Evolutionary conservation across 2,797 vertebrate species (phyloP).

Genomic region (Molossus alvarezi): DNA sequence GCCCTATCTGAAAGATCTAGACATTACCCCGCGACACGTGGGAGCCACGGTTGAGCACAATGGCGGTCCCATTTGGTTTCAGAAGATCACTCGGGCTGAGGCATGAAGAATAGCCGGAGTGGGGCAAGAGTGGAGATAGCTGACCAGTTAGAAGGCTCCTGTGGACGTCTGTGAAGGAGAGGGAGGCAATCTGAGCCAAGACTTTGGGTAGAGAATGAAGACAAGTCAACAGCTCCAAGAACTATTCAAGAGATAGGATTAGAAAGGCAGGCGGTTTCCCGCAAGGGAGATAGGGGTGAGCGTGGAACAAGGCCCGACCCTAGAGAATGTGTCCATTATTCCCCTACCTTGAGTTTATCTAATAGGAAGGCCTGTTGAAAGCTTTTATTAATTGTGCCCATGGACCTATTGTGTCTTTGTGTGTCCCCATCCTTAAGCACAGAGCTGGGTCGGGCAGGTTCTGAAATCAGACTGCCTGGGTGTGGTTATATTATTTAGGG

Average conservation of each 20-base stretch:
- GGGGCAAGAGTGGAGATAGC: not conserved
- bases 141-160: not conserved
- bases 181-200: not conserved
- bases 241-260: not conserved
- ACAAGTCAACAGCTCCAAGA: not conserved
- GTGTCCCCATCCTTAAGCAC: not conserved
- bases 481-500: not conserved
- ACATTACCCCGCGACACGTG: rapidly evolving
- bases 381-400: not conserved
- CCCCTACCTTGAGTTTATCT: not conserved
- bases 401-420: rapidly evolving
- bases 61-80: not conserved
- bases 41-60: not conserved
- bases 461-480: not conserved
- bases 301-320: too few relatives aligned
- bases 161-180: not conserved
- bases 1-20: not conserved
- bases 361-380: not conserved
- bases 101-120: not conserved
- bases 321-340: not conserved
- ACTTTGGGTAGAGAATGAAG: not conserved
- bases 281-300: not conserved
- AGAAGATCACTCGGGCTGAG: not conserved
- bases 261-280: not conserved
- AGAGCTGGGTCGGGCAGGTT: not conserved